phyloP scores from a whole-genome alignment of 2,113 vertebrate genomes.

The Marcusenius ussheri region DNA sequence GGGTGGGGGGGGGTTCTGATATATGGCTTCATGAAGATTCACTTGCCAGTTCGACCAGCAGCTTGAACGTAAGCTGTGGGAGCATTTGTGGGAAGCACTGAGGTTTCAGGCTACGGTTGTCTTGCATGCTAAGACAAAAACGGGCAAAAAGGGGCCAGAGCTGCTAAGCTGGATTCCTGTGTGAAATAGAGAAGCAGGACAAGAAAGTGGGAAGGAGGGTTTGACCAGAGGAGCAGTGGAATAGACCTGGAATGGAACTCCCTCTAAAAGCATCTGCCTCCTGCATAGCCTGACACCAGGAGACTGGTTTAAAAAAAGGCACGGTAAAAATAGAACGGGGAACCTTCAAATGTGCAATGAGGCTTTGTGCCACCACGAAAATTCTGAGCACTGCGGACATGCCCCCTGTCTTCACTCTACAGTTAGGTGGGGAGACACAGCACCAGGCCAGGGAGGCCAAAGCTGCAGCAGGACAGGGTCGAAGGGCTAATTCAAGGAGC shows the following conservation, averaged over 20 bases:
- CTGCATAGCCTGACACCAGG: not conserved
- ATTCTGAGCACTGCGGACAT: not conserved
- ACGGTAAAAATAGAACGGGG: not conserved
- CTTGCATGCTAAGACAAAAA: not conserved
- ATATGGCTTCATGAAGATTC: not conserved
- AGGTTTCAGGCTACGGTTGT: not conserved
- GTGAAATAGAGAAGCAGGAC: not conserved
- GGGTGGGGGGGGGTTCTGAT: not conserved
- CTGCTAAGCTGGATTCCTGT: not conserved
- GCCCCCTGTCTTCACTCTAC: not conserved
- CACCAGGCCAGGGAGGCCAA: not conserved
- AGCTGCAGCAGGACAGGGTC: not conserved
- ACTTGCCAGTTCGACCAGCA: not conserved
- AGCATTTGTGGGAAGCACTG: not conserved
- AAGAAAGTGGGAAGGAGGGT: not conserved
- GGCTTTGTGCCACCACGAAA: not conserved
- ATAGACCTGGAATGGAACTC: not conserved
- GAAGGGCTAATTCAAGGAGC: not conserved
- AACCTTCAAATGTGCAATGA: not conserved
- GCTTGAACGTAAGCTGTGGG: not conserved
- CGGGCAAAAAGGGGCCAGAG: not conserved
- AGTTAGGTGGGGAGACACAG: not conserved
- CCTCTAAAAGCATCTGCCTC: not conserved
- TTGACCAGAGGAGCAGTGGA: not conserved
- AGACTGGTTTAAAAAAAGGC: not conserved